phyloP scores from a whole-genome alignment of 2,113 vertebrate species.

The Spheniscus mendiculus region DNA sequence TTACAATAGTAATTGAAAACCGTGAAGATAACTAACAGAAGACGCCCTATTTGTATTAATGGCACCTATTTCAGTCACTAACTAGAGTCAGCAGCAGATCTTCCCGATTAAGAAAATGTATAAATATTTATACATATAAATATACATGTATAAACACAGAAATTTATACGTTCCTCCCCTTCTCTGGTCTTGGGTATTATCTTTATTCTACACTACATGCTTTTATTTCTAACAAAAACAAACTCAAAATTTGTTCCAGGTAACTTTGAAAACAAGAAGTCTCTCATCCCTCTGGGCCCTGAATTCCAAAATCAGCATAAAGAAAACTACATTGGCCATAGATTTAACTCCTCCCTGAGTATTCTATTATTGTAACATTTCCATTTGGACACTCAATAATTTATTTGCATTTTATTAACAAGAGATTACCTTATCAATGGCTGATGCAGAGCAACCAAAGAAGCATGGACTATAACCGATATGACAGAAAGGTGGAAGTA shows the following conservation, averaged over 20 bases:
- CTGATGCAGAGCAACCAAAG: slow-evolving; percentile 95
- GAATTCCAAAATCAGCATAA: not conserved
- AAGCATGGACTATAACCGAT: slow-evolving; percentile 92
- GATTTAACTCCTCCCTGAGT: not conserved
- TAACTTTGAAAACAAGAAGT: not conserved
- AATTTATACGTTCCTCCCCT: not conserved
- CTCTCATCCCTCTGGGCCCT: not conserved
- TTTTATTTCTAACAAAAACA: not conserved
- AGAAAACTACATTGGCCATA: not conserved
- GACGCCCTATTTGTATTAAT: not conserved
- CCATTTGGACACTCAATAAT: not conserved
- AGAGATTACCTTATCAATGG: slow-evolving; percentile 91
- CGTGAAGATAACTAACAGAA: not conserved
- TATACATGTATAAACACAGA: not conserved
- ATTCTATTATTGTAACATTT: not conserved
- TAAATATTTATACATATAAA: not conserved
- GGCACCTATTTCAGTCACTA: not conserved
- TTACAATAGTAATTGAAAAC: not conserved
- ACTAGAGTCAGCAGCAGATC: not conserved
- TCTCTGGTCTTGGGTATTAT: not conserved
- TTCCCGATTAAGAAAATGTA: not conserved
- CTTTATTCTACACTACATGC: not conserved
- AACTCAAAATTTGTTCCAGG: not conserved
- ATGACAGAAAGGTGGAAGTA: slow-evolving; percentile 98
- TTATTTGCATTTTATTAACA: not conserved